Conservation (phyloP, 1,140 invertebrate species). For the Lepidotrigona ventralis region DNA sequence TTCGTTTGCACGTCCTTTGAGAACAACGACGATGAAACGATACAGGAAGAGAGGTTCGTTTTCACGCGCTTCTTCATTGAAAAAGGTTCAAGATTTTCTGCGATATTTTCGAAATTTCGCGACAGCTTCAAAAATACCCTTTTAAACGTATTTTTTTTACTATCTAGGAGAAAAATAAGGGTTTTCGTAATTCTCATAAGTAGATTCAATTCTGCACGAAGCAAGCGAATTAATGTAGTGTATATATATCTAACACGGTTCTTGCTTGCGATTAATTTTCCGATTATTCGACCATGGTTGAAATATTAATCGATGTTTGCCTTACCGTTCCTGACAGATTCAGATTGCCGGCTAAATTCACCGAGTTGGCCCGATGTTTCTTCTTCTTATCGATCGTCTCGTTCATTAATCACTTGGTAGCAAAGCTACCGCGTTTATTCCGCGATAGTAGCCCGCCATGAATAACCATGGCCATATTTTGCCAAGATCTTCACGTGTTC, state of each 20-base stretch:
- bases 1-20: not conserved
- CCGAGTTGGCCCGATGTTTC: not conserved
- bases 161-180: not conserved
- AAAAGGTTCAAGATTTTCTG: not conserved
- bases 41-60: not conserved
- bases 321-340: not conserved
- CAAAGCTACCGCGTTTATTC: constrained; percentile 10
- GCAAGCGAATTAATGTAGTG: not conserved
- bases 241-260: not conserved
- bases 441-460: constrained; percentile 3
- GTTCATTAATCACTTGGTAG: constrained; percentile 10
- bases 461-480: constrained; percentile 34
- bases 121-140: too few relatives aligned
- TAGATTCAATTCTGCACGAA: not conserved
- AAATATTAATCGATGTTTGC: not conserved
- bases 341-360: not conserved
- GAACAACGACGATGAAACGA: too few relatives aligned
- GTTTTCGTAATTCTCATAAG: too few relatives aligned
- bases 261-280: not conserved
- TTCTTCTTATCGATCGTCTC: constrained; percentile 19
- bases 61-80: not conserved
- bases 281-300: not conserved
- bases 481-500: constrained; percentile 13
- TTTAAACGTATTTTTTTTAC: not conserved
- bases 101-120: not conserved